Conservation (phyloP, 92 coral and sea anemone genomes). For the Phenganax marumi region DNA sequence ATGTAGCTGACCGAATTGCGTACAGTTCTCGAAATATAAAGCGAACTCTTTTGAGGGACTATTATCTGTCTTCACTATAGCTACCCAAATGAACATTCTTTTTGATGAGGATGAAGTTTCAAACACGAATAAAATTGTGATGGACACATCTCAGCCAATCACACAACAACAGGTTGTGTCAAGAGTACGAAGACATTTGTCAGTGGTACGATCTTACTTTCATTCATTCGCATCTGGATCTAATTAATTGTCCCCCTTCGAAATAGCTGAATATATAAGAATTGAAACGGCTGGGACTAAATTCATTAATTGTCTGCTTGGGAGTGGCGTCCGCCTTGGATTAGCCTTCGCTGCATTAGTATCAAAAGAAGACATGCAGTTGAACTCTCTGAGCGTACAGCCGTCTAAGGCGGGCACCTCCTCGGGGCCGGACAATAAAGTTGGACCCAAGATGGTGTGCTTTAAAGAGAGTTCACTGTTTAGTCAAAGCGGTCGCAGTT, state of each 20-base stretch:
- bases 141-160: conserved; percentile 59
- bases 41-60: neutral
- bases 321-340: too few species aligned
- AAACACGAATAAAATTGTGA: conserved; percentile 72
- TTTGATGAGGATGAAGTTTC: conserved; percentile 71
- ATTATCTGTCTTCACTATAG: conserved; percentile 53
- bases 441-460: neutral
- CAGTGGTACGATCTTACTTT: conserved; percentile 65
- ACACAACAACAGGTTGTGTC: conserved; percentile 74
- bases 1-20: too few species aligned
- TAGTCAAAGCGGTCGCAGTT: neutral
- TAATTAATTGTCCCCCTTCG: neutral
- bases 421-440: neutral
- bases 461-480: neutral
- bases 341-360: too few species aligned
- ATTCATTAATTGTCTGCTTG: too few species aligned
- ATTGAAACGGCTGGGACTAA: too few species aligned
- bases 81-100: conserved; percentile 80
- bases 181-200: conserved; percentile 81
- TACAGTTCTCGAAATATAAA: neutral
- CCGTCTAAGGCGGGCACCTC: neutral
- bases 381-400: neutral
- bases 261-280: neutral
- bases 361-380: too few species aligned
- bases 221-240: neutral